Evolutionary conservation across 2,888 invertebrate genomes (phyloP), one percentile per base, ranked within the genome.

Genomic region (Cataglyphis altisquamis): DNA sequence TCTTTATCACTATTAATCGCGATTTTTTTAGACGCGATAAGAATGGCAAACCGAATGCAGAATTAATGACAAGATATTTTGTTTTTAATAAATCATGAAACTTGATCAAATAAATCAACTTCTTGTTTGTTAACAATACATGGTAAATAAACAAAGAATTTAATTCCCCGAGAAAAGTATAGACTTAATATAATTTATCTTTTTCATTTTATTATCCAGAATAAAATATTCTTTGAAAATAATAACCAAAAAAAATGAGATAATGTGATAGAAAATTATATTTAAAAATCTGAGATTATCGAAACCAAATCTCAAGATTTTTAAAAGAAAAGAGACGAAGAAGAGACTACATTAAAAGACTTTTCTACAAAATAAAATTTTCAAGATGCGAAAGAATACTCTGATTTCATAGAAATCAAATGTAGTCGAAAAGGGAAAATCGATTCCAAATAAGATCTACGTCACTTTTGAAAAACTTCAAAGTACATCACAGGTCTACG

Each of bases 1-100:
- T 68, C 6, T 9, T 48, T 72, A 80, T 80, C 73, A 36, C 12
- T 9, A 32, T 62, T 80, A 72, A 80, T 72, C 45, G 60, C 36
- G 60, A 72, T 6, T 60, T 5, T 25, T 60, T 5, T 25, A 6
- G 1, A 29, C 15, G 21, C 41, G 68, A 77, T 57, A 70, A 72
- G 10, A 52, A 57, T 70, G 32, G 55, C 55, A 74, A 32, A 29
- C 29, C 10, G 9, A 15, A 62, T 21, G 18, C 15, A n/a, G 25
- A 55, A 67, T 75, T 63, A 36, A n/a, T 18, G 5, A 9, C 48
- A 48, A 66, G 64, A 32, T 25, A 74, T 64, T 64, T 64, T 64
- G 0, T 52, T 75, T 25, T 12, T 36, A 52, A 1, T 52, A 32
- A 52, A 52, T 32, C n/a, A 15, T 18, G 10, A 73, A 36, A 25